Evolutionary conservation across 2,113 vertebrate species (phyloP), one percentile per base, ranked within the genome.

Genomic region (Cichladusa arquata): DNA sequence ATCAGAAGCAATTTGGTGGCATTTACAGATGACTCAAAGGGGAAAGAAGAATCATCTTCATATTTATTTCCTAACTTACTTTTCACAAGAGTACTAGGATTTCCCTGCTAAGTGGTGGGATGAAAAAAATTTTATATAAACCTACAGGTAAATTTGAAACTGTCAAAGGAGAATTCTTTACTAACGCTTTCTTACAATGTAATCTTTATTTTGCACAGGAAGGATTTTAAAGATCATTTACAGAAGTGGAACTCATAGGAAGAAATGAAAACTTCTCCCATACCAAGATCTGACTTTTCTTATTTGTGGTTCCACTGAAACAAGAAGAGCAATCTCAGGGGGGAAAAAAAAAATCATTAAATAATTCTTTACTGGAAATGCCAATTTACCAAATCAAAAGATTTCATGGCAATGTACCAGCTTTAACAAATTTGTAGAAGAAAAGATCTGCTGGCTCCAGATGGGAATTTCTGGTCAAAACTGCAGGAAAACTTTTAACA

Each of bases 21-120:
- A 95, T 86, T 90, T 83, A 73, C 22, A 92, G 74, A 90, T 60
- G 74, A 86, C 56, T 80, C 64, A 61, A 82, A 86, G 29, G 6
- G 88, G 42, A 97, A 94, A 70, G 64, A 95, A 94, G 42, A 50
- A 90, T 93, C 87, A 86, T 78, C 81, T 94, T 88, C 50, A 47
- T 89, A 82, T 38, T 92, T 95, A 85, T 87, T 93, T 96, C 86
- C 66, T 89, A 92, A 85, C 18, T 23, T 33, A 56, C 14, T 92
- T 94, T 80, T 81, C 33, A 82, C 18, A 61, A 38, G 24, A 92
- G 18, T 92, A 79, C 34, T 87, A 91, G 62, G 28, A 87, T 85
- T 82, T 95, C 74, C 47, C 40, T 11, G 3, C 34, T 82, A 92
- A 82, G 38, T 54, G 14, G 54, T 73, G 19, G 80, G 70, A 57